Evolutionary conservation across 2,797 vertebrate species (phyloP).

Genomic region (Gobio occitaniae): DNA sequence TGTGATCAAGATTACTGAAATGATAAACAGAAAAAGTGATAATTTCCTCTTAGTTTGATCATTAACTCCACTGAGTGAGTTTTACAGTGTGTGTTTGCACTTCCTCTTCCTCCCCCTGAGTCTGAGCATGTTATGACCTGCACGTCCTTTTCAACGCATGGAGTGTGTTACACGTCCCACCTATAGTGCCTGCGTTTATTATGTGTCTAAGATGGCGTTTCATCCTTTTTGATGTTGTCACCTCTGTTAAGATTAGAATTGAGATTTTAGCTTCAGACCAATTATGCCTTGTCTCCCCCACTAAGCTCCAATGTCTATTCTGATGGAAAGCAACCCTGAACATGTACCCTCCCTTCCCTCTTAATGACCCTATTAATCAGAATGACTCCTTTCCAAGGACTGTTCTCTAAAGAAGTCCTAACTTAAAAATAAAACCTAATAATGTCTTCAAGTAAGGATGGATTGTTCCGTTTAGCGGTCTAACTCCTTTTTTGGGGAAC

Average conservation of each 20-base stretch:
- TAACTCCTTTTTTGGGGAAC: background rate
- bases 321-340: constrained; percentile 30
- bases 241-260: constrained; percentile 60
- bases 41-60: background rate
- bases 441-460: constrained; percentile 33
- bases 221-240: constrained; percentile 54
- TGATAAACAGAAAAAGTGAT: background rate
- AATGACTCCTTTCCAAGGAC: constrained; percentile 26
- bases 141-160: constrained; percentile 19
- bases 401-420: constrained; percentile 45
- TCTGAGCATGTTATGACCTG: constrained; percentile 30
- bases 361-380: constrained; percentile 56
- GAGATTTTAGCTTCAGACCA: constrained; percentile 62
- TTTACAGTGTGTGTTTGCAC: constrained; percentile 13
- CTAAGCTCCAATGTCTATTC: constrained; percentile 59
- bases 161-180: background rate
- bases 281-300: constrained; percentile 48
- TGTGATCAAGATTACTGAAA: constrained; percentile 8
- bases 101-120: constrained; percentile 62
- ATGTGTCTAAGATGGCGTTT: background rate
- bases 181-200: constrained; percentile 9
- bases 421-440: constrained; percentile 14
- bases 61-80: background rate
- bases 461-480: background rate
- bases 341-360: constrained; percentile 31